Evolutionary conservation across 2,113 vertebrate species (phyloP).

Genomic region (Tychaedon coryphoeus): DNA sequence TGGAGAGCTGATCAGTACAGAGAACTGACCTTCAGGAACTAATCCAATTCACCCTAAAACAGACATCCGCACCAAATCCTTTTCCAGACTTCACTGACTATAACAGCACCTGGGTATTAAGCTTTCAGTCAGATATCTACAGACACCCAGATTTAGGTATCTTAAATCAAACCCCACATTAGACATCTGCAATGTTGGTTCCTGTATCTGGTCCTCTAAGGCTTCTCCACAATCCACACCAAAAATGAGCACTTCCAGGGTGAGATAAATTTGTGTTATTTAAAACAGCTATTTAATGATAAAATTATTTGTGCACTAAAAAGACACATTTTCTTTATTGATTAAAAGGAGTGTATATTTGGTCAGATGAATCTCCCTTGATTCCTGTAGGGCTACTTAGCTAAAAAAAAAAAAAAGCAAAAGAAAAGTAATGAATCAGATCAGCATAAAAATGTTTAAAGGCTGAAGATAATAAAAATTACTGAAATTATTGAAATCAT

Average conservation of each 20-base stretch:
- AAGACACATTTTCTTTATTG: neutral
- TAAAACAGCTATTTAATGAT: neutral
- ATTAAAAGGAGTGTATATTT: neutral
- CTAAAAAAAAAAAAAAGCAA: neutral
- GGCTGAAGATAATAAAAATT: neutral
- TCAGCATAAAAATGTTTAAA: neutral
- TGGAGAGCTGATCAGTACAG: neutral
- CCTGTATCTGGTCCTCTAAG: neutral
- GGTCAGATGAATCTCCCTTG: neutral
- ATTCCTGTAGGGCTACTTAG: neutral
- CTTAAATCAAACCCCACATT: neutral
- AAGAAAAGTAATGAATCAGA: neutral
- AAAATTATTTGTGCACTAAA: neutral
- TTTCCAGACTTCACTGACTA: neutral
- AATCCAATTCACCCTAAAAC: neutral
- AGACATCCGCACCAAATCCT: neutral
- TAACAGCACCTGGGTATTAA: neutral
- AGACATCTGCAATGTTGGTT: neutral
- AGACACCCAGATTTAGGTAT: neutral
- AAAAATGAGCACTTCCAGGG: neutral
- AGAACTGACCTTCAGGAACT: neutral
- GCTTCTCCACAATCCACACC: neutral
- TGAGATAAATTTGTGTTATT: neutral
- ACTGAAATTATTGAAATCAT: neutral
- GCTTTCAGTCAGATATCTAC: neutral